Evolutionary conservation across 2,797 vertebrate genomes (phyloP).

Genomic region (Natrix natrix): DNA sequence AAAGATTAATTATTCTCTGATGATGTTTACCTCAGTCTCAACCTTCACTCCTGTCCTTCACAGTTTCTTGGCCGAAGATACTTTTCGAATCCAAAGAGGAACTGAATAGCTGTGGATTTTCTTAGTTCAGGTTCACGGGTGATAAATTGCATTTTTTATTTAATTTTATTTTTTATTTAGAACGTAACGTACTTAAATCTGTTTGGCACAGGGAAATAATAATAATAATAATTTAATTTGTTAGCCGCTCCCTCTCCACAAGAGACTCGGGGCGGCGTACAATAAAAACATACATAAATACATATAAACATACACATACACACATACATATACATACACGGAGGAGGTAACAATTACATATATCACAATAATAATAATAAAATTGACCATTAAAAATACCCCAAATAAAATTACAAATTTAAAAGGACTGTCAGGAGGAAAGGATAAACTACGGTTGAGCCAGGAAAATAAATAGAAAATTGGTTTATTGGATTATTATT

Average conservation of each 20-base stretch:
- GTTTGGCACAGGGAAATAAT: neutral
- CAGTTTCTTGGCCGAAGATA: neutral
- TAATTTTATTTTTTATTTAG: neutral
- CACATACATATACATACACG: too few relatives aligned
- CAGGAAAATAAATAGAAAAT: neutral
- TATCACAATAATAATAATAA: too few relatives aligned
- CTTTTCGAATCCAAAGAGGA: neutral
- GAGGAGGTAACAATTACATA: too few relatives aligned
- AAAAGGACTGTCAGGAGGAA: too few relatives aligned
- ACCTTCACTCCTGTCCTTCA: neutral
- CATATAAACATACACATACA: too few relatives aligned
- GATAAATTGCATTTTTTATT: neutral
- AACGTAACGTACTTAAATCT: neutral
- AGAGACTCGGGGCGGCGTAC: too few relatives aligned
- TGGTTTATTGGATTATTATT: neutral
- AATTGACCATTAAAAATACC: too few relatives aligned
- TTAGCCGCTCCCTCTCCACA: too few relatives aligned
- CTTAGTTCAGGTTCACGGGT: neutral
- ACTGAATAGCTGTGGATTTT: neutral
- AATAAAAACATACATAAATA: too few relatives aligned
- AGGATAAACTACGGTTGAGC: too few relatives aligned
- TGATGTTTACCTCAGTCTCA: neutral
- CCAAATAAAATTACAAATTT: too few relatives aligned
- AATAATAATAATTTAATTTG: too few relatives aligned
- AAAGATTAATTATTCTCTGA: neutral